Percentiles rank a stretch among this genome's conserved stretches.
Conservation (phyloP, 2,113 vertebrate species). For the Microcebus ravelobensis region DNA sequence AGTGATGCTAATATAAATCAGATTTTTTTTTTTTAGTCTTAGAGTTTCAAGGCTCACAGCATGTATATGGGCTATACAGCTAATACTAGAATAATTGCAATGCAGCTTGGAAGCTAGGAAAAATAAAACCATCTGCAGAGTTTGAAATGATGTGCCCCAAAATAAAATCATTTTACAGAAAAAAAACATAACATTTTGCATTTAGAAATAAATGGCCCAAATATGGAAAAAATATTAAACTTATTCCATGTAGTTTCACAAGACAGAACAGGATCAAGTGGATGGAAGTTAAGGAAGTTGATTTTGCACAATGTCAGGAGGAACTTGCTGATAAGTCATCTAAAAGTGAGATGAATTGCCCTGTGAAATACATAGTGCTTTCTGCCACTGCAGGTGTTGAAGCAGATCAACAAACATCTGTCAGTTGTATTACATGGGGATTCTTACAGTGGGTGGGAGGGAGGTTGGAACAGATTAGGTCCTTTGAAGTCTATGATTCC, state of each 20-base stretch:
- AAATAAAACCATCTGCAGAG: constrained; percentile 14
- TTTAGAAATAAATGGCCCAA: constrained; percentile 7
- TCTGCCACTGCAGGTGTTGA: background rate
- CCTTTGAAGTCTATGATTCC: background rate
- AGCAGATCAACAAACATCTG: background rate
- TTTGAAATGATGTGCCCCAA: background rate
- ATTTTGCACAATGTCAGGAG: background rate
- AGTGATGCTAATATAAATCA: constrained; percentile 1
- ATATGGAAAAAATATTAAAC: background rate
- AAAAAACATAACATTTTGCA: background rate
- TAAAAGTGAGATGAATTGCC: background rate
- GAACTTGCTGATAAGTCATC: background rate
- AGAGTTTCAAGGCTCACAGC: background rate
- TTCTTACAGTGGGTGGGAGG: background rate
- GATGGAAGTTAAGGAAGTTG: background rate
- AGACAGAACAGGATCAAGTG: background rate
- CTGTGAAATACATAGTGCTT: background rate
- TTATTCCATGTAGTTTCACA: background rate
- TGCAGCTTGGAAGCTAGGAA: background rate
- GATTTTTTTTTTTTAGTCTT: background rate
- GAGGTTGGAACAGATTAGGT: background rate
- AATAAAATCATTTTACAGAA: background rate
- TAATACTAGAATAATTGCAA: background rate
- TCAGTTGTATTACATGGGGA: background rate
- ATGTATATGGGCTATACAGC: background rate